A percentile compares a stretch with the other conserved stretches of the same genome.
Evolutionary conservation across 1,140 invertebrate genomes (phyloP).

Genomic region (Adelges cooleyi): DNA sequence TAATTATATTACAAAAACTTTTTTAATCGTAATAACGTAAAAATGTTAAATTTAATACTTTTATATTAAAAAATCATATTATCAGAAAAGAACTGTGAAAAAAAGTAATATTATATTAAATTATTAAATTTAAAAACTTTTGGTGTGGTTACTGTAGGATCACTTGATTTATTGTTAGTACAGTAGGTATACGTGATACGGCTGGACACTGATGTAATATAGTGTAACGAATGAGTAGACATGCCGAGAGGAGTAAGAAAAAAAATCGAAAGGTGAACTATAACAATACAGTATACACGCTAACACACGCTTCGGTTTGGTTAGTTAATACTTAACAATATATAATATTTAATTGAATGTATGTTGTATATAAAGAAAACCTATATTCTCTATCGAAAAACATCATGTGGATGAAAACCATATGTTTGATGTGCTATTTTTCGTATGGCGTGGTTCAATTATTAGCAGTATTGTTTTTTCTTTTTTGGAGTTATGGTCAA

Average conservation of each 20-base stretch:
- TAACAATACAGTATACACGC: not conserved
- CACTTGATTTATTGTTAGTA: too few relatives aligned
- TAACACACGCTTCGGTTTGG: not conserved
- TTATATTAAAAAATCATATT: too few relatives aligned
- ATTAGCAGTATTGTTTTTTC: conserved; percentile 1
- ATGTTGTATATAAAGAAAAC: not conserved
- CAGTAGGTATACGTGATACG: too few relatives aligned
- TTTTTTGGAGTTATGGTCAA: too few relatives aligned
- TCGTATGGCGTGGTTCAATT: not conserved
- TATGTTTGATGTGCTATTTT: conserved; percentile 3
- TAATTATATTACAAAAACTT: too few relatives aligned
- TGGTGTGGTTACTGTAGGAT: too few relatives aligned
- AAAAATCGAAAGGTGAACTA: conserved; percentile 22
- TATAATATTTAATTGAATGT: conserved; percentile 23
- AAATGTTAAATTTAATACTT: too few relatives aligned
- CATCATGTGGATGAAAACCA: not conserved
- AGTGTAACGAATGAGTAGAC: conserved; percentile 17
- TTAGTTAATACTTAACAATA: not conserved
- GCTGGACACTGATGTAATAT: not conserved
- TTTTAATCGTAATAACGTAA: too few relatives aligned
- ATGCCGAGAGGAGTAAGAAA: not conserved
- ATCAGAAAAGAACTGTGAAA: too few relatives aligned
- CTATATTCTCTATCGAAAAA: not conserved
- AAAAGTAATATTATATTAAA: too few relatives aligned
- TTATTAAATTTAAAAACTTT: too few relatives aligned